Conservation (phyloP, 2,797 vertebrate genomes). For the Austrolebias charrua region DNA sequence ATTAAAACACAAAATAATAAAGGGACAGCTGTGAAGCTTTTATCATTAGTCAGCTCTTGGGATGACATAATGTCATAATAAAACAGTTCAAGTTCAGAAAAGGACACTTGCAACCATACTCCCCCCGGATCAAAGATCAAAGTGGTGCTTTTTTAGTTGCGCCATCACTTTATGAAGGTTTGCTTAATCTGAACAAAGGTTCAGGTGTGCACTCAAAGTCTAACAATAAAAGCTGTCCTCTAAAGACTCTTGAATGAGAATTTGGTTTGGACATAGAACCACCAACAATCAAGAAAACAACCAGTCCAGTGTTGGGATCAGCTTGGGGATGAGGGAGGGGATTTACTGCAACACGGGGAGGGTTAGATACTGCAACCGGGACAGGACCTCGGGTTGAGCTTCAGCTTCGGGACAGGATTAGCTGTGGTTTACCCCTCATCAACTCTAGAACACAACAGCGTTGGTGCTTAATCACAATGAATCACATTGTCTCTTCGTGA, state of each 20-base stretch:
- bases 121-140: constrained; percentile 21
- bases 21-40: constrained; percentile 5
- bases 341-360: constrained; percentile 55
- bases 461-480: constrained; percentile 28
- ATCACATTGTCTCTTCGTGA: constrained; percentile 18
- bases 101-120: constrained; percentile 3
- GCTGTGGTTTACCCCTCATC: constrained; percentile 25
- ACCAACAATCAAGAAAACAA: constrained; percentile 67
- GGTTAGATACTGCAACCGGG: constrained; percentile 22
- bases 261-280: constrained; percentile 66
- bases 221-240: constrained; percentile 54
- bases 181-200: constrained; percentile 28
- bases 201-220: constrained; percentile 19
- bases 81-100: constrained; percentile 15
- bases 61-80: not conserved
- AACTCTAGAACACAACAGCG: constrained; percentile 32
- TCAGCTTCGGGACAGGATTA: constrained; percentile 57
- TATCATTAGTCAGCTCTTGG: constrained; percentile 1
- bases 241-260: constrained; percentile 68
- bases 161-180: constrained; percentile 32
- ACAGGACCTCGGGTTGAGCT: constrained; percentile 38
- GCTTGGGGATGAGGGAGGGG: constrained; percentile 60
- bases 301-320: constrained; percentile 60
- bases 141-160: constrained; percentile 29
- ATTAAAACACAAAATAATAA: not conserved